Evolutionary conservation across 2,797 vertebrate genomes (phyloP).

Genomic region (Mormyrus proboscirostris): DNA sequence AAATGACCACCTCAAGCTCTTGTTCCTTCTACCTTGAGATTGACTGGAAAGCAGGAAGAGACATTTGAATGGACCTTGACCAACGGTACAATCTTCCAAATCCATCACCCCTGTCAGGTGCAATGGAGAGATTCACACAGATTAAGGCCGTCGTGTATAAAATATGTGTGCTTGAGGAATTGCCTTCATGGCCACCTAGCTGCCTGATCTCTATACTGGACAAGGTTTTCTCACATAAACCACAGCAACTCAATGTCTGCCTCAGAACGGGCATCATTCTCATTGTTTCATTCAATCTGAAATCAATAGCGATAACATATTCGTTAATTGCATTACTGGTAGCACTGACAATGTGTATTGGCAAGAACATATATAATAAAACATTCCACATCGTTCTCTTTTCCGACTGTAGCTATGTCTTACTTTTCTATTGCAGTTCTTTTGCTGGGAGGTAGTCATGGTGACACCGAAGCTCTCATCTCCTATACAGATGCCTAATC

Average conservation of each 20-base stretch:
- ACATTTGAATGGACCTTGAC: neutral
- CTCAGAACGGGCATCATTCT: neutral
- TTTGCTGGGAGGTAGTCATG: neutral
- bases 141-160: conserved; percentile 41
- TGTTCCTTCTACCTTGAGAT: neutral
- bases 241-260: neutral
- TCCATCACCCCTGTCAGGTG: neutral
- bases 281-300: neutral
- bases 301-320: neutral
- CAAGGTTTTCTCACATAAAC: conserved; percentile 18
- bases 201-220: conserved; percentile 25
- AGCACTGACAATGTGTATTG: neutral
- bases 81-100: neutral
- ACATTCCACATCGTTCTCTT: neutral
- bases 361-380: neutral
- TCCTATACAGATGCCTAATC: neutral
- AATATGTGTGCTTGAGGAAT: conserved; percentile 33
- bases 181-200: conserved; percentile 26
- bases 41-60: neutral
- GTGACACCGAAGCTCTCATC: neutral
- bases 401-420: neutral
- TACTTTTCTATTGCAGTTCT: neutral
- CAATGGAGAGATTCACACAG: conserved; percentile 32
- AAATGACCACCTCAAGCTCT: neutral
- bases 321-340: neutral